phyloP scores from a whole-genome alignment of 2,797 vertebrate species.

The Myripristis jacobus region DNA sequence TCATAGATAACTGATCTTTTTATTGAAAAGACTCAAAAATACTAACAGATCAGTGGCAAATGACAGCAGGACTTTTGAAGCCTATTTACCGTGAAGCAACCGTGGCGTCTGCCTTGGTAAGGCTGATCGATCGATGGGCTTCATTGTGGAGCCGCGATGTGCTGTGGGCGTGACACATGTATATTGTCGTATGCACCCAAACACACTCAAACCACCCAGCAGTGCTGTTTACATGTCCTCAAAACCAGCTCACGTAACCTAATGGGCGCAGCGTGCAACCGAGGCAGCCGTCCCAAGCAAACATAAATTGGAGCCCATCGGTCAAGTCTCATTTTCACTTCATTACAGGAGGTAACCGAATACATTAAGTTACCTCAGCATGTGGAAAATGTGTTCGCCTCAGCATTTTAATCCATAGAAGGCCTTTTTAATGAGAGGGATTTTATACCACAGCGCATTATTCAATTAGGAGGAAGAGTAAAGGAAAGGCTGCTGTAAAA shows the following conservation, averaged over 20 bases:
- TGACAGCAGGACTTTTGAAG: too few relatives aligned
- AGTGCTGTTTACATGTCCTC: conserved; percentile 14
- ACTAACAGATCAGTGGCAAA: too few relatives aligned
- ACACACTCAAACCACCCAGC: neutral
- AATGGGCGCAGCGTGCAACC: conserved; percentile 12
- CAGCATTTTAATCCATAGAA: conserved; percentile 73
- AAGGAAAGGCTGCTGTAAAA: conserved; percentile 58
- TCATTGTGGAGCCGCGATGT: neutral
- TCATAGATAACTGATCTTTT: too few relatives aligned
- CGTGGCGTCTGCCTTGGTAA: too few relatives aligned
- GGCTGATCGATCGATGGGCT: too few relatives aligned
- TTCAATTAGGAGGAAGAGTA: conserved; percentile 74
- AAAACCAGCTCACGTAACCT: conserved; percentile 23
- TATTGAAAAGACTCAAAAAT: too few relatives aligned
- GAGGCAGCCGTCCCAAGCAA: conserved; percentile 23
- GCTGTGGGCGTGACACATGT: neutral
- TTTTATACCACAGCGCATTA: conserved; percentile 74
- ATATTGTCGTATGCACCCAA: conserved; percentile 1
- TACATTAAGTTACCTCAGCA: conserved; percentile 69
- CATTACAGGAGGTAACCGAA: conserved; percentile 72
- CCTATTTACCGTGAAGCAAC: too few relatives aligned
- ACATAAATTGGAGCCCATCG: conserved; percentile 51
- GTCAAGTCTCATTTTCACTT: conserved; percentile 70
- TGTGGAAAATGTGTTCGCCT: conserved; percentile 72
- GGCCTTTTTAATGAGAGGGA: conserved; percentile 74